These are phyloP conservation scores for Rhagoletis zephyria DNA, from an alignment of 1,140 invertebrate genomes.

Conservation along the genomic window DNA sequence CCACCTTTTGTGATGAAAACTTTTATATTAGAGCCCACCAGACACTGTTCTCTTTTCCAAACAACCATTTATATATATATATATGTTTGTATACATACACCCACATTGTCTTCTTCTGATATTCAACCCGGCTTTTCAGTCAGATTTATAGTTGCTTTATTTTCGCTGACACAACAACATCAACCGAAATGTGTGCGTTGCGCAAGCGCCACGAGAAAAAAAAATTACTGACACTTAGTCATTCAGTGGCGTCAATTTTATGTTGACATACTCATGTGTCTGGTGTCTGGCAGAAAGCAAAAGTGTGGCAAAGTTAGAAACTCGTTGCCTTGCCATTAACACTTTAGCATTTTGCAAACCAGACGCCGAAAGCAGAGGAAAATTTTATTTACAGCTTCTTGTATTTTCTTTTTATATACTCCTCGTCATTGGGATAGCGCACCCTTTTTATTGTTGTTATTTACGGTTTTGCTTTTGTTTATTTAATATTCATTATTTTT, in stretches of 20 bases:
- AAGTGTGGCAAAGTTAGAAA: conserved; percentile 42
- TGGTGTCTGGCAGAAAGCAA: background rate
- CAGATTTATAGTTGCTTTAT: conserved; percentile 5
- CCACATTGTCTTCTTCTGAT: background rate
- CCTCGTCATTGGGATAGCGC: too few relatives aligned
- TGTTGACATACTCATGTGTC: conserved; percentile 13
- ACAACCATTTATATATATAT: background rate
- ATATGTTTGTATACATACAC: background rate
- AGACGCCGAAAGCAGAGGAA: background rate
- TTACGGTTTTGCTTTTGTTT: too few relatives aligned
- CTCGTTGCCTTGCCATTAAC: conserved; percentile 25
- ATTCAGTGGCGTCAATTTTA: conserved; percentile 28
- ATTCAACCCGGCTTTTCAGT: background rate
- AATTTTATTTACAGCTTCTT: conserved; percentile 33
- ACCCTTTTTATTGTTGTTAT: too few relatives aligned
- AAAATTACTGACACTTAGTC: conserved; percentile 28
- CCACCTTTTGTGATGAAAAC: too few relatives aligned
- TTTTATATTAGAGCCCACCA: too few relatives aligned
- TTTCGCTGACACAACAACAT: background rate
- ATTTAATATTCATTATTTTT: too few relatives aligned
- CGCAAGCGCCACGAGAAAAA: conserved; percentile 1
- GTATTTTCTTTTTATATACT: background rate
- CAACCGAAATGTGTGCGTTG: background rate
- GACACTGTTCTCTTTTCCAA: background rate
- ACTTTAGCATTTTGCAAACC: conserved; percentile 9